Evolutionary conservation across 2,888 invertebrate species (phyloP), one percentile per base, ranked within the genome.

Genomic region (Pyralis farinalis): DNA sequence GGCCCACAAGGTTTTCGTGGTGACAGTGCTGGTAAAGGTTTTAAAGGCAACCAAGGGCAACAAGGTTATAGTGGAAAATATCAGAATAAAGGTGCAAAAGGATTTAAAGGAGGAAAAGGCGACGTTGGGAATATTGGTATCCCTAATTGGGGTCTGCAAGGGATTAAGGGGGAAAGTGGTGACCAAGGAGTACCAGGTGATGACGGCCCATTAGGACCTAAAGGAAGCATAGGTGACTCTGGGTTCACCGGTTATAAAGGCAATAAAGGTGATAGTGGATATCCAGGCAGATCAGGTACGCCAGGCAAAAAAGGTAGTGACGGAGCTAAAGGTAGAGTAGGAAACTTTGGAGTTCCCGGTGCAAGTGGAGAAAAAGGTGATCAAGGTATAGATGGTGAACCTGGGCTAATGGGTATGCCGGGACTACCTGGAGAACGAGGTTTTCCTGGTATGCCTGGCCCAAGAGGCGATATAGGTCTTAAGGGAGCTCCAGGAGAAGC

Each of bases 161-260:
- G 93, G 1, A 43, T 63, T 12, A 92, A 91, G 58, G 95, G 95
- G 42, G 77, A 85, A 38, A 84, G 86, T 37, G 95, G 95, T 42
- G 79, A 77, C 34, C 64, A 79, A 1, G 95, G 95, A 42, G 65
- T 48, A 46, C 67, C 71, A 41, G 51, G 51, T 0, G 3, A 34
- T 3, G 32, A 33, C 7, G 25, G 25, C 7, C 25, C 3, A 46
- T 66, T 70, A 42, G 51, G 51, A 1, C 3, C 36, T n/a, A 25
- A 35, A 29, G 92, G 90, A 33, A 71, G 67, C 52, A 55, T 61
- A 10, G 93, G 93, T 9, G 43, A 68, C 6, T 39, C 66, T 21
- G 94, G 93, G 31, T 47, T 57, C 20, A 80, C 78, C 45, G 95
- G 95, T 31, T 64, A 77, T 12, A 64, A 58, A n/a, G 93, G 93